These are phyloP conservation scores for Nemotelus nigrinus DNA, from an alignment of 2,888 invertebrate species.

Conservation along the genomic window DNA sequence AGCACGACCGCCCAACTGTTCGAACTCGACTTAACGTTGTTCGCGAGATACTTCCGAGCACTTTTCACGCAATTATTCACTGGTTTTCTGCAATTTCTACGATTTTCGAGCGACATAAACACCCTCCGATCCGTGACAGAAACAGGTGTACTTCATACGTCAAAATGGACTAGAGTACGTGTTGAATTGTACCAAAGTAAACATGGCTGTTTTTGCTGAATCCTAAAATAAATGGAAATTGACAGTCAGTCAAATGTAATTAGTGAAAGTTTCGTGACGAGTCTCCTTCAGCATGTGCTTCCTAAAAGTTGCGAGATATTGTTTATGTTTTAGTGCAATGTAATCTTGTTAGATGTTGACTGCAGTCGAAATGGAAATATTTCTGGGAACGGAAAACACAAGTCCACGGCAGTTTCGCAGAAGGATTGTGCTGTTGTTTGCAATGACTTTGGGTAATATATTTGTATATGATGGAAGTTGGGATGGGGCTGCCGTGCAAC, in stretches of 20 bases:
- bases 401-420: neutral
- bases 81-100: slow-evolving; percentile 18
- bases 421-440: neutral
- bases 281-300: too few relatives aligned
- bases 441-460: neutral
- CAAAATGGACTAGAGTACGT: slow-evolving; percentile 50
- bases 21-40: neutral
- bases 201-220: slow-evolving; percentile 46
- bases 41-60: slow-evolving; percentile 5
- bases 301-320: neutral
- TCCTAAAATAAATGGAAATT: slow-evolving; percentile 16
- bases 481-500: too few relatives aligned
- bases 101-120: slow-evolving; percentile 55
- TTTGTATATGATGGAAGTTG: neutral
- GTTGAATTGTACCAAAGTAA: slow-evolving; percentile 34
- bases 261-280: slow-evolving; percentile 1
- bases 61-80: slow-evolving; percentile 23
- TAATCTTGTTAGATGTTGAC: neutral
- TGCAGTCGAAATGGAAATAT: neutral
- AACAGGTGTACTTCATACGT: slow-evolving; percentile 57
- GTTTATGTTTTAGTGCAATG: neutral
- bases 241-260: slow-evolving; percentile 12
- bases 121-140: slow-evolving; percentile 57
- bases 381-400: neutral
- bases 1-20: neutral